Evolutionary conservation across 2,888 invertebrate genomes (phyloP), one percentile per base, ranked within the genome.

Genomic region (Pediacus dermestoides): DNA sequence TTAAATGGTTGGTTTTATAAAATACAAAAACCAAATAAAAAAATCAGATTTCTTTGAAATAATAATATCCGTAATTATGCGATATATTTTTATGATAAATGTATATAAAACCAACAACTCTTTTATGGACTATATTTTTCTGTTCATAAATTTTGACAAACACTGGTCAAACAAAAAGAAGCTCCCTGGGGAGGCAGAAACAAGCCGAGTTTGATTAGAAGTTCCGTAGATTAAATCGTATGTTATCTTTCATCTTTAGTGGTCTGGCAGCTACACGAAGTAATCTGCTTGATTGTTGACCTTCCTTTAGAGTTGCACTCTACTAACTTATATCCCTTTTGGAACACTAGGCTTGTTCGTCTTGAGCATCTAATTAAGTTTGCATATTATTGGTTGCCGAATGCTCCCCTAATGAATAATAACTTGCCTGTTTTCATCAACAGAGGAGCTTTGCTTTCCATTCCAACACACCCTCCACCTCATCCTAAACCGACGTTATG

Each of bases 231-330:
- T 46, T 46, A 43, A 40, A 43, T 46, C 40, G 37, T 42, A 36
- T 31, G 39, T 46, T 46, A 40, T 46, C 46, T 46, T 34, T 34
- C 37, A 46, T 46, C 42, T 37, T 15, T 25, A 31, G 37, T 26
- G 34, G 46, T 37, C 33, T 46, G 41, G 38, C 46, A 43, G 34
- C 39, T 42, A 44, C 37, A 45, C 32, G 42, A 34, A 39, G 37
- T 40, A 48, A 41, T 46, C 41, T 39, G 40, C 27, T 37, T 42
- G 44, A 43, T 46, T 43, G 38, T 42, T 44, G 44, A 42, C 48
- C 48, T 21, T 33, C 33, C 38, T 39, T 36, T 23, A 10, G 23
- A 23, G n/a, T 23, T 23, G 23, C n/a, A 10, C 23, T 23, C 10
- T 23, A 23, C 23, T 23, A 10, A 23, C 10, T 23, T 23, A 23